Evolutionary conservation across 2,797 vertebrate species (phyloP).

Genomic region (Corythornis leucogaster): DNA sequence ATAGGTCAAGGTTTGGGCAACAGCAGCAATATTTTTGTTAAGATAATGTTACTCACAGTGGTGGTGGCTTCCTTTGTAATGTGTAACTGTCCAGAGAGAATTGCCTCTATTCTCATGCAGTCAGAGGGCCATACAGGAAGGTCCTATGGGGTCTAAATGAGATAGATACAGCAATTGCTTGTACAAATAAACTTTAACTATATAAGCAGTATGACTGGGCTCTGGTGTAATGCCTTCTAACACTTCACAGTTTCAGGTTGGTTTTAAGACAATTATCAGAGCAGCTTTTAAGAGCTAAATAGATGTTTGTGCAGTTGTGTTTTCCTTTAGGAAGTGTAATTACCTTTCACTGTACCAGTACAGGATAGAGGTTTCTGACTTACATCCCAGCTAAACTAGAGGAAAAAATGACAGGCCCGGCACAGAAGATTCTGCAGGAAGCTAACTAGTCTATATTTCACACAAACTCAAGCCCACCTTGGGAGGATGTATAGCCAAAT

Average conservation of each 20-base stretch:
- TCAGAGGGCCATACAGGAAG: conserved; percentile 17
- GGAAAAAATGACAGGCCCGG: neutral
- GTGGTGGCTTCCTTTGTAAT: conserved; percentile 44
- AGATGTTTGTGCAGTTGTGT: neutral
- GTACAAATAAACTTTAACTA: conserved; percentile 34
- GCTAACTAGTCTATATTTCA: neutral
- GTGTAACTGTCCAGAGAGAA: conserved; percentile 28
- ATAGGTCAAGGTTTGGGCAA: conserved; percentile 64
- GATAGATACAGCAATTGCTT: conserved; percentile 6
- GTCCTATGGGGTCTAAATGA: neutral
- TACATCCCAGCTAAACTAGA: neutral
- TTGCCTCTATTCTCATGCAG: conserved; percentile 34
- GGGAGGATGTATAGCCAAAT: neutral
- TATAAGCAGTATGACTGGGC: neutral
- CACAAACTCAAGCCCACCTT: neutral
- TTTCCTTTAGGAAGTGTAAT: neutral
- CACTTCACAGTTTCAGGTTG: neutral
- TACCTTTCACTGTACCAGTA: neutral
- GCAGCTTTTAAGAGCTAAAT: conserved; percentile 4
- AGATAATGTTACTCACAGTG: conserved; percentile 29
- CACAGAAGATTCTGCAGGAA: neutral
- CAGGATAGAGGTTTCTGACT: neutral
- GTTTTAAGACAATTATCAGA: conserved; percentile 37
- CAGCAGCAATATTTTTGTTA: conserved; percentile 50
- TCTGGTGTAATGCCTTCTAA: neutral